Percentiles rank a stretch among this genome's conserved stretches.
Evolutionary conservation across 2,888 invertebrate genomes (phyloP).

Genomic region (Beris chalybata): DNA sequence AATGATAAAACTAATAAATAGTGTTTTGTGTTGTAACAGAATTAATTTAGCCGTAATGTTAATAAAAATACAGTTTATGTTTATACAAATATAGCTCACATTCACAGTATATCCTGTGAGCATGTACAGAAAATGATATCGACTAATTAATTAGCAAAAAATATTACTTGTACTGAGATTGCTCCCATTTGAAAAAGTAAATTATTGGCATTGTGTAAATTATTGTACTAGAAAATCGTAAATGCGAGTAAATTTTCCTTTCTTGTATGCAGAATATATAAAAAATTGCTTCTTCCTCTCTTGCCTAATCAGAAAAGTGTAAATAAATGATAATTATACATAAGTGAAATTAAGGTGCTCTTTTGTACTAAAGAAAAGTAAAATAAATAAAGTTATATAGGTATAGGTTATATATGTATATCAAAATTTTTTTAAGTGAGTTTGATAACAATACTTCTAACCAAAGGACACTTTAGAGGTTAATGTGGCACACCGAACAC

Average conservation of each 20-base stretch:
- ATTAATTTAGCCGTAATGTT: too few relatives aligned
- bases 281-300: constrained; percentile 23
- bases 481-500: constrained; percentile 34
- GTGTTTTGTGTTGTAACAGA: too few relatives aligned
- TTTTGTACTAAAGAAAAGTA: constrained; percentile 27
- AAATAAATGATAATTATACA: constrained; percentile 28
- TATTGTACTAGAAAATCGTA: constrained; percentile 1
- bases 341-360: constrained; percentile 38
- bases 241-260: constrained; percentile 17
- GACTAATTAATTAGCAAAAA: too few relatives aligned
- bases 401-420: constrained; percentile 12
- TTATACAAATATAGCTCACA: too few relatives aligned
- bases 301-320: constrained; percentile 25
- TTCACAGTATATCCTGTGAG: too few relatives aligned
- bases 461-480: constrained; percentile 34
- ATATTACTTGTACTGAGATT: constrained; percentile 20
- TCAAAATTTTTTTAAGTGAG: constrained; percentile 4
- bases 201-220: constrained; percentile 12
- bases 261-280: background rate
- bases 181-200: constrained; percentile 18
- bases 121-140: too few relatives aligned
- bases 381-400: constrained; percentile 30
- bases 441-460: constrained; percentile 1
- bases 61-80: too few relatives aligned
- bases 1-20: too few relatives aligned